phyloP scores from a whole-genome alignment of 2,888 invertebrate species.

The Ceratothoa steindachneri region DNA sequence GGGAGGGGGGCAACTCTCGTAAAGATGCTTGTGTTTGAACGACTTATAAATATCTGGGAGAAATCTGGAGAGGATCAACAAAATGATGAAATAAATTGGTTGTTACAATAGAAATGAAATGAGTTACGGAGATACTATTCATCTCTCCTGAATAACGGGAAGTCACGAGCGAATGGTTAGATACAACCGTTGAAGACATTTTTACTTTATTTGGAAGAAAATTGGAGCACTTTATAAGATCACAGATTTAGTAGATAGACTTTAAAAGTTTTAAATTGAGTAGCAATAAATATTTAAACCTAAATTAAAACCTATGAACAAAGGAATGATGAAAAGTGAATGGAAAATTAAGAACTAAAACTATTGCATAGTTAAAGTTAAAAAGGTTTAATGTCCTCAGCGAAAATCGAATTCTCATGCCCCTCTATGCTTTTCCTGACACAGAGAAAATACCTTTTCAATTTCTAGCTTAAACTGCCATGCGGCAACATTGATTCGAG shows the following conservation, averaged over 20 bases:
- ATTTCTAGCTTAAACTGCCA: not conserved
- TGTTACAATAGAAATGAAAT: no score
- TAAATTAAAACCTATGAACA: not conserved
- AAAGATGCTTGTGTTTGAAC: no score
- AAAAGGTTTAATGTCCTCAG: not conserved
- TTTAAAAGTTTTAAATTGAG: not conserved
- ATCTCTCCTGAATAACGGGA: no score
- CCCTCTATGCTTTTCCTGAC: not conserved
- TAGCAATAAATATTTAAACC: not conserved
- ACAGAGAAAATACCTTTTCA: not conserved
- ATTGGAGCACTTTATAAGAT: constrained; percentile 10
- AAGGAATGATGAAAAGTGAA: not conserved
- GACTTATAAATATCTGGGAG: no score
- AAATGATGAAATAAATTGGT: no score
- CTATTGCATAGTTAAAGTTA: not conserved
- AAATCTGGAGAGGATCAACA: no score
- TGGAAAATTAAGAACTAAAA: not conserved
- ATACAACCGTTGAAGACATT: not conserved
- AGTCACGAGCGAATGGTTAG: no score
- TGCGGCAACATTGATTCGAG: not conserved
- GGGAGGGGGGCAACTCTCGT: no score
- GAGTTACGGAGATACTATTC: no score
- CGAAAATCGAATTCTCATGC: not conserved
- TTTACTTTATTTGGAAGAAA: not conserved
- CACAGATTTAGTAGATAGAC: constrained; percentile 10